phyloP scores from a whole-genome alignment of 1,140 invertebrate species.

The Sycophaga agraensis region DNA sequence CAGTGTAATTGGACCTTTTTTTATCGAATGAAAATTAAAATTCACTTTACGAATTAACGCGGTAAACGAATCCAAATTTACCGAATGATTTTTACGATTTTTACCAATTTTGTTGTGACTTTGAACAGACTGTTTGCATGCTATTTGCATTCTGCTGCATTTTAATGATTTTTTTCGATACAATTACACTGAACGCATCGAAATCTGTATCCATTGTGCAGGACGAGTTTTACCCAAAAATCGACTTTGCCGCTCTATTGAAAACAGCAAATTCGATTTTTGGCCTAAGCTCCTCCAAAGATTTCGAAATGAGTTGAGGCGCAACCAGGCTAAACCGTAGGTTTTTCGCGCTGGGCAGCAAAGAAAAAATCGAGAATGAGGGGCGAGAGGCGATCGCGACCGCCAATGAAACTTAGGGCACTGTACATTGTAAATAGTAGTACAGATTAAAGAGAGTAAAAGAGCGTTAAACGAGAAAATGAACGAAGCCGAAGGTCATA shows the following conservation, averaged over 20 bases:
- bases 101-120: neutral
- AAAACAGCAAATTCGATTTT: no score
- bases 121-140: no score
- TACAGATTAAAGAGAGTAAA: conserved; percentile 40
- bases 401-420: conserved; percentile 45
- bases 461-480: conserved; percentile 23
- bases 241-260: no score
- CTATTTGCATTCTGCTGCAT: no score
- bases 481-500: conserved; percentile 4
- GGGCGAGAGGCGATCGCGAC: conserved; percentile 32
- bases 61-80: neutral
- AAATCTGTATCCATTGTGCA: no score
- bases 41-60: neutral
- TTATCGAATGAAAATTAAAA: neutral
- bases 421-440: conserved; percentile 59
- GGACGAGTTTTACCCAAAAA: no score
- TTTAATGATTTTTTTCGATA: no score
- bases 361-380: conserved; percentile 9
- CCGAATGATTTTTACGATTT: conserved; percentile 1
- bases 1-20: no score
- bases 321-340: no score
- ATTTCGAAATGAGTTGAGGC: neutral
- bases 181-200: no score
- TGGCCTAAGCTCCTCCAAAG: neutral
- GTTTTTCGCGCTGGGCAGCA: no score